Conservation (phyloP, 2,797 vertebrate species). For the Intellagama lesueurii region DNA sequence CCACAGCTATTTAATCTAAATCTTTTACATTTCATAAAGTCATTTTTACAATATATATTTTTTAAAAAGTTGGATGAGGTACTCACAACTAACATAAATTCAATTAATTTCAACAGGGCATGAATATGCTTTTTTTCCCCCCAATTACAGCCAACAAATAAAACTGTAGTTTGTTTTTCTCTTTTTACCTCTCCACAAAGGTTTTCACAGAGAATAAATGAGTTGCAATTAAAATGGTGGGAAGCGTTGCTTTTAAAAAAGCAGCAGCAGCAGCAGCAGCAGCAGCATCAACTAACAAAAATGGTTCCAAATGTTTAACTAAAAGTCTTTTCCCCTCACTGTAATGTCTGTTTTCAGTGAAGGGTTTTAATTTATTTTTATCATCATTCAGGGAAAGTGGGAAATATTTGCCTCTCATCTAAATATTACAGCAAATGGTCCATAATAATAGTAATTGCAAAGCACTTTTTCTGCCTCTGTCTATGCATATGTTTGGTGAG, state of each 20-base stretch:
- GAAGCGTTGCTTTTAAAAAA: background rate
- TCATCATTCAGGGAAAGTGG: constrained; percentile 49
- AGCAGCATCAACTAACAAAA: background rate
- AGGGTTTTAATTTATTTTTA: constrained; percentile 61
- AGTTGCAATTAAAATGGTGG: background rate
- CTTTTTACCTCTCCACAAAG: background rate
- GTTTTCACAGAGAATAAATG: background rate
- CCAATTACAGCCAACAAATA: background rate
- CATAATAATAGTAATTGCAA: constrained; percentile 61
- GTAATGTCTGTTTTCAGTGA: constrained; percentile 9
- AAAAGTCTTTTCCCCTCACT: constrained; percentile 27
- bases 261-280: background rate
- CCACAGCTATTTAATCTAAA: background rate
- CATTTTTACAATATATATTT: no score
- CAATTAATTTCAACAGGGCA: no score
- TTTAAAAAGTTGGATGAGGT: no score
- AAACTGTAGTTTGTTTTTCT: background rate
- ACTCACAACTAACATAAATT: no score
- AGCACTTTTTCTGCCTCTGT: constrained; percentile 35
- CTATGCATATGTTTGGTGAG: constrained; percentile 43
- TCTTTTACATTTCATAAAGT: no score
- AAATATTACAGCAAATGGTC: constrained; percentile 56
- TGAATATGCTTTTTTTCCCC: constrained; percentile 2
- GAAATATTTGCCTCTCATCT: constrained; percentile 43
- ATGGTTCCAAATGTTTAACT: constrained; percentile 35